Conservation (phyloP, 2,888 invertebrate genomes). For the Spodoptera littoralis region DNA sequence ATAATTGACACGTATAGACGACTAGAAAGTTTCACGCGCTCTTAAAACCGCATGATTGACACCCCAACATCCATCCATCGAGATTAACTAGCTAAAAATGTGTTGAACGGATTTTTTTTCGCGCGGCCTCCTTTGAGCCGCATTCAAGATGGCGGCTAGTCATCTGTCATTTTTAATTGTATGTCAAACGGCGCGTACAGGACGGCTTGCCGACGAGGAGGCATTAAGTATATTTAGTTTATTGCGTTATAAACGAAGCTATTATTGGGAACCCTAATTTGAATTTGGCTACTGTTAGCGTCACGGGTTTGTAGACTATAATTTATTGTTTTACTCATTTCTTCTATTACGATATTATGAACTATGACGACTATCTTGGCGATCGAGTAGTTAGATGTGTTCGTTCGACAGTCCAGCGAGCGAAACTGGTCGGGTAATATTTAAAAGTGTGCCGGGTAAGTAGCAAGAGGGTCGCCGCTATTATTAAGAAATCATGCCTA, state of each 20-base stretch:
- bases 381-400: no score
- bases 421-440: no score
- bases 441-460: no score
- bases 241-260: constrained; percentile 84
- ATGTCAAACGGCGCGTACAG: constrained; percentile 77
- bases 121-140: constrained; percentile 77
- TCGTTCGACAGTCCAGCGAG: no score
- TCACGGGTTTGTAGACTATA: constrained; percentile 28
- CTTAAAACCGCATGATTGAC: constrained; percentile 69
- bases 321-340: constrained; percentile 31
- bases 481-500: no score
- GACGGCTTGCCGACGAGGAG: constrained; percentile 66
- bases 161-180: constrained; percentile 89
- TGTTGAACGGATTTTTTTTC: constrained; percentile 74
- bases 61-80: constrained; percentile 67
- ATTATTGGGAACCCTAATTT: constrained; percentile 78
- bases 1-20: constrained; percentile 44
- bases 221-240: constrained; percentile 85
- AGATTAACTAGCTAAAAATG: constrained; percentile 77
- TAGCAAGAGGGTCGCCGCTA: no score
- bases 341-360: constrained; percentile 5
- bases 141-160: constrained; percentile 78
- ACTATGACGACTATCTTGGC: no score
- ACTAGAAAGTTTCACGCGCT: constrained; percentile 47
- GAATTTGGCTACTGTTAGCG: constrained; percentile 60